Conservation (phyloP, 1,140 invertebrate genomes). For the Bombus superbus region DNA sequence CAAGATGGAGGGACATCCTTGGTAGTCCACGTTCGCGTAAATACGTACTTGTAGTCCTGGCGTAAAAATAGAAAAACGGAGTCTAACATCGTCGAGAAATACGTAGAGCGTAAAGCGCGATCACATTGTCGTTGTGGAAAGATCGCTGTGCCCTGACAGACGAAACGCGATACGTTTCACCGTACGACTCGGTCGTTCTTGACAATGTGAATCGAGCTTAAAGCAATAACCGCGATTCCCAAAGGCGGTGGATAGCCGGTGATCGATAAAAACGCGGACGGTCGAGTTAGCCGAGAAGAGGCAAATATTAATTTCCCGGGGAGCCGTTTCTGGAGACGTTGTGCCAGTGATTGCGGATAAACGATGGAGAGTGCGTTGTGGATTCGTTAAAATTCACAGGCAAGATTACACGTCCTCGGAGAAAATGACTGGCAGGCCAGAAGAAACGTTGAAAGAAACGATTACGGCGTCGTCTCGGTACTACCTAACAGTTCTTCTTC, state of each 20-base stretch:
- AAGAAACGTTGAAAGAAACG: slow-evolving; percentile 58
- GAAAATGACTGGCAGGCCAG: slow-evolving; percentile 46
- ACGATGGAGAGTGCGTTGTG: neutral
- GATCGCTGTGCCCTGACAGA: no score
- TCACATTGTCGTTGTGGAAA: no score
- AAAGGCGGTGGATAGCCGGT: no score
- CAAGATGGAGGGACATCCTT: no score
- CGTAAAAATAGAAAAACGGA: neutral
- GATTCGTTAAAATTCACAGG: slow-evolving; percentile 56
- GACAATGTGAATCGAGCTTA: neutral
- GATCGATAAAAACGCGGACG: slow-evolving; percentile 3
- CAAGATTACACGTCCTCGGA: slow-evolving; percentile 39
- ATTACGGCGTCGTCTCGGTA: neutral
- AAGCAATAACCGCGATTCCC: neutral
- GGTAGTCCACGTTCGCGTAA: neutral
- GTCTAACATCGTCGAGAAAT: no score
- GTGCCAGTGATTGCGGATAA: slow-evolving; percentile 6
- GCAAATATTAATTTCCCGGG: slow-evolving; percentile 31
- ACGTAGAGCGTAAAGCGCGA: no score
- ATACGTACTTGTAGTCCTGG: no score
- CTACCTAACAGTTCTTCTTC: neutral
- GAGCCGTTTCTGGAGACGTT: no score
- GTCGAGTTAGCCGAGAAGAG: neutral
- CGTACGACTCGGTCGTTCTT: no score
- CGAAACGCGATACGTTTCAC: no score